Percentiles rank a stretch among this genome's conserved stretches.
Evolutionary conservation across 2,888 invertebrate species (phyloP).

Genomic region (Hypomecis atomaria): DNA sequence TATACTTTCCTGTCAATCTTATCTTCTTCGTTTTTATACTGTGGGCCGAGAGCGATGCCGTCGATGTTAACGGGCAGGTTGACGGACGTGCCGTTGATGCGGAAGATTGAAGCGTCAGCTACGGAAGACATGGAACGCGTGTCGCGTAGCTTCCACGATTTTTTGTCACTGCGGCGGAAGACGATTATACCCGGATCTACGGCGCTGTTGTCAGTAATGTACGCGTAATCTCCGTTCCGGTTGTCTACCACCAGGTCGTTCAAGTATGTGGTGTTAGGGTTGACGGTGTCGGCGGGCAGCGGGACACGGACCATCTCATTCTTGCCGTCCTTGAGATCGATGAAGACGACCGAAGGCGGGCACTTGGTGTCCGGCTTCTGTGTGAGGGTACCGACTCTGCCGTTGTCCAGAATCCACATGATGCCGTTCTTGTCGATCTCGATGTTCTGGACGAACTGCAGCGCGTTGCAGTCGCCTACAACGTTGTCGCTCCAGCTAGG

Average conservation of each 20-base stretch:
- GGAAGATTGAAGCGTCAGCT: conserved; percentile 84
- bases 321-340: conserved; percentile 86
- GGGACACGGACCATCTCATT: conserved; percentile 84
- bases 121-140: conserved; percentile 86
- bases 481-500: conserved; percentile 89
- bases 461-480: conserved; percentile 86
- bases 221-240: conserved; percentile 88
- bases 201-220: conserved; percentile 89
- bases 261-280: conserved; percentile 84
- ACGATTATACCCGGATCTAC: conserved; percentile 90
- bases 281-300: conserved; percentile 86
- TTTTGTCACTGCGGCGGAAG: conserved; percentile 86
- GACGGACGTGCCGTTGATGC: conserved; percentile 84
- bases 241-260: conserved; percentile 91
- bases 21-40: conserved; percentile 67
- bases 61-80: conserved; percentile 87
- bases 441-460: conserved; percentile 90
- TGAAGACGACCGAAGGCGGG: conserved; percentile 87
- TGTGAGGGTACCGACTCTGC: conserved; percentile 86
- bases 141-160: conserved; percentile 89
- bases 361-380: conserved; percentile 83
- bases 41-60: conserved; percentile 89
- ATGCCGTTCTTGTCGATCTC: conserved; percentile 89
- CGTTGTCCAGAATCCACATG: conserved; percentile 89
- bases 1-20: conserved; percentile 84